Base-by-base conservation (phyloP, 2,888 invertebrate species). In the Agrotis segetum region DNA sequence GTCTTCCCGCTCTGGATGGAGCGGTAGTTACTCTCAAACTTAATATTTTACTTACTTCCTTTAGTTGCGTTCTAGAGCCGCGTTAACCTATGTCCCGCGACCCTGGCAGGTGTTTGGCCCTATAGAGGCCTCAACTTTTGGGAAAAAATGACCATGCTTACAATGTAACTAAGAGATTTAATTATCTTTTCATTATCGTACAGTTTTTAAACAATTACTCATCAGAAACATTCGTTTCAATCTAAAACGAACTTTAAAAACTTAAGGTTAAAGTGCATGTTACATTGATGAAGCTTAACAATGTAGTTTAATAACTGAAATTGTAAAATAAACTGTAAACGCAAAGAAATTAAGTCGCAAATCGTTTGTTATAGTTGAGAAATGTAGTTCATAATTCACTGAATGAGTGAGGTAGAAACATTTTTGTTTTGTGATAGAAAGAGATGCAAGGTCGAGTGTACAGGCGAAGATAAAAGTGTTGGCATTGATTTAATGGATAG, bases 191-290 rank as follows among this genome's bases (percentile, higher is more conserved):
- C 14, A 67, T 76, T 74, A 81, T 67, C 81, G 13, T 16, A 52
- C 29, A 58, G 62, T 68, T 75, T 63, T 58, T n/a, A 75, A 79
- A 75, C 82, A 74, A 84, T 83, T 77, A 83, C 68, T 77, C 71
- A 84, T 73, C 49, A 29, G 24, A 76, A 47, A 52, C n/a, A 17
- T 62, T 34, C 14, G 3, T 21, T 14, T 1, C n/a, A 29, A 5
- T 49, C 17, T 13, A 62, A 73, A 83, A 61, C 53, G 34, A 34
- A 67, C 67, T 19, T 29, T 67, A 71, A 29, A 0, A 0, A 0
- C 0, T 14, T 2, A 0, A 0, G 0, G 0, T 13, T 66, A 74
- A 52, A 67, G 67, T 67, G 3, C 29, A 74, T 61, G n/a, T 66
- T 69, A 13, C 44, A 56, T 34, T 21, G 19, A 52, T 11, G n/a